Evolutionary conservation across 2,888 invertebrate species (phyloP).

Genomic region (Melanostoma mellinum): DNA sequence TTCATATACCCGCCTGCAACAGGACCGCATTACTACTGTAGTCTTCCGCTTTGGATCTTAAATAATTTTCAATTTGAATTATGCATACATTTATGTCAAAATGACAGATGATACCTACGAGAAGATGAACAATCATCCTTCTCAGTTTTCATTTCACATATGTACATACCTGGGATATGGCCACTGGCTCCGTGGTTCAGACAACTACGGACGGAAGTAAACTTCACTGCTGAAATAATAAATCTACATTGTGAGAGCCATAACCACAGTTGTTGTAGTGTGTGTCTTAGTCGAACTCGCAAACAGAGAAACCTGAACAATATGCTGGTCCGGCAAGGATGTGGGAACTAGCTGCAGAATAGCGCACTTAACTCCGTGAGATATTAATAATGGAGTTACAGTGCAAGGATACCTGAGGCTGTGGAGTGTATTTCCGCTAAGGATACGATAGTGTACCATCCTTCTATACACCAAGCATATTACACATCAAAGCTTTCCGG

Average conservation of each 20-base stretch:
- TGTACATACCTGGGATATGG: background rate
- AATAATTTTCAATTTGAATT: conserved; percentile 56
- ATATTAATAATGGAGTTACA: conserved; percentile 48
- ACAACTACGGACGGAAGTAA: conserved; percentile 40
- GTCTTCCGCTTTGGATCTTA: conserved; percentile 10
- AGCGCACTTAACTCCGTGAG: conserved; percentile 24
- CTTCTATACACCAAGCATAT: too few relatives aligned
- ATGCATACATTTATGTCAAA: conserved; percentile 40
- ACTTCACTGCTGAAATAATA: conserved; percentile 50
- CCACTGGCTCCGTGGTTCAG: background rate
- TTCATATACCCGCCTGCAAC: background rate
- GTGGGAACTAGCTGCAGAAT: conserved; percentile 26
- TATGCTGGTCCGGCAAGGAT: conserved; percentile 3
- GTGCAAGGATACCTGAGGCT: conserved; percentile 7
- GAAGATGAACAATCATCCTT: conserved; percentile 33
- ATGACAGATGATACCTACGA: conserved; percentile 51
- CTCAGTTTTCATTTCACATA: conserved; percentile 3
- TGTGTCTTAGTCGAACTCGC: conserved; percentile 8
- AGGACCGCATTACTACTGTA: conserved; percentile 1
- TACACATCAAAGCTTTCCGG: too few relatives aligned
- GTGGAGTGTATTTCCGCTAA: conserved; percentile 7
- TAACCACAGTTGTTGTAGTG: conserved; percentile 9
- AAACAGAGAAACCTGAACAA: too few relatives aligned
- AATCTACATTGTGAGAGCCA: conserved; percentile 31
- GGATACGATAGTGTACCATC: conserved; percentile 12